These are phyloP conservation scores for Cacatua alba DNA, from an alignment of 2,113 vertebrate genomes.

Conservation along the genomic window DNA sequence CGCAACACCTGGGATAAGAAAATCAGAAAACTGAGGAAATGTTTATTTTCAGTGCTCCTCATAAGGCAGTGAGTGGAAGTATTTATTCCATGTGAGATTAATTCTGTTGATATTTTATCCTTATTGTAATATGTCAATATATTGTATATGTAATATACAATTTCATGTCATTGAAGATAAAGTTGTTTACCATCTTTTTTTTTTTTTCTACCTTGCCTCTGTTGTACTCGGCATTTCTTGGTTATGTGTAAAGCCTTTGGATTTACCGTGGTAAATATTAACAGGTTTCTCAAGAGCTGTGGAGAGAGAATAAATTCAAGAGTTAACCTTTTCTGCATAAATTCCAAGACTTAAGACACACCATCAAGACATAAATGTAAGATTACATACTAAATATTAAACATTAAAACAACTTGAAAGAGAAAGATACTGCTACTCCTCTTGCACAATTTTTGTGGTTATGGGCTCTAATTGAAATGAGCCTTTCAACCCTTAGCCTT, in stretches of 20 bases:
- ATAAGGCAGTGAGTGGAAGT: not conserved
- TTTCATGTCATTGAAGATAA: not conserved
- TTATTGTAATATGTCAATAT: not conserved
- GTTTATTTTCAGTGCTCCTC: not conserved
- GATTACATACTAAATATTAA: not conserved
- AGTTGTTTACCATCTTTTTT: not conserved
- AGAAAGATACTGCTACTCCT: not conserved
- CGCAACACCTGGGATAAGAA: not conserved
- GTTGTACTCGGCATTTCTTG: not conserved
- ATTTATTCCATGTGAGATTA: not conserved
- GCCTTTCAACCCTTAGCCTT: not conserved
- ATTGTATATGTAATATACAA: not conserved
- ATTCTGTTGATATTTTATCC: not conserved
- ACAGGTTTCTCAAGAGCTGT: not conserved
- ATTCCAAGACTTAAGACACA: not conserved
- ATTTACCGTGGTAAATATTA: not conserved
- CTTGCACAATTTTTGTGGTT: not conserved
- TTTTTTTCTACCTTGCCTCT: not conserved
- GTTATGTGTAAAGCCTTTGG: not conserved
- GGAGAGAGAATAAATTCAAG: not conserved
- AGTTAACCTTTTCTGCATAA: not conserved
- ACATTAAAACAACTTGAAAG: not conserved
- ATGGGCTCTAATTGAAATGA: no score
- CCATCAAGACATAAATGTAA: not conserved
- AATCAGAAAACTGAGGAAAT: not conserved